Evolutionary conservation across 2,797 vertebrate genomes (phyloP).

Genomic region (Tokudaia tokunoshimensis): DNA sequence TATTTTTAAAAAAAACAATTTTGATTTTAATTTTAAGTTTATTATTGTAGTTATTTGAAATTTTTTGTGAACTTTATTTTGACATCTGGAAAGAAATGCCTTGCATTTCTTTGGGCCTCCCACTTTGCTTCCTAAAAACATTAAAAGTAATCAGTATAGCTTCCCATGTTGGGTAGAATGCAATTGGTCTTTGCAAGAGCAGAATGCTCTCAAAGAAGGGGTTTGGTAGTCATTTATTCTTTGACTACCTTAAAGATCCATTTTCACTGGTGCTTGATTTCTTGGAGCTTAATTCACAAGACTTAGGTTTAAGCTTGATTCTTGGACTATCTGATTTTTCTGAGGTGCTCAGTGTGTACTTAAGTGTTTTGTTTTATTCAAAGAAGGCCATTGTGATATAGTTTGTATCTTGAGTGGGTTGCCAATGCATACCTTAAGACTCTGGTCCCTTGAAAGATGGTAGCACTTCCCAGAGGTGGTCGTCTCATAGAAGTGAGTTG

Average conservation of each 20-base stretch:
- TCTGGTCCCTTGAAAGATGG: neutral
- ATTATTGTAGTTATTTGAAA: neutral
- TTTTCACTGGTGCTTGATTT: neutral
- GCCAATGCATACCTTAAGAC: too few species aligned
- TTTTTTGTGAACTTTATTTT: slow-evolving; percentile 22
- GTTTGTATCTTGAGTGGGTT: neutral
- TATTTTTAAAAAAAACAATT: slow-evolving; percentile 36
- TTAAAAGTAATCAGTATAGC: slow-evolving; percentile 22
- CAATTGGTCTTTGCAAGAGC: neutral
- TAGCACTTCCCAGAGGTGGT: neutral
- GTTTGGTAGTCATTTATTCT: neutral
- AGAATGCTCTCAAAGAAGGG: neutral
- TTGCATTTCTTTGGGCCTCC: neutral
- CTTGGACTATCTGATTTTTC: neutral
- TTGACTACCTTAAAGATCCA: neutral
- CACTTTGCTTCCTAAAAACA: neutral
- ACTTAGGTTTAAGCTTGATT: neutral
- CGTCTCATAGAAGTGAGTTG: neutral
- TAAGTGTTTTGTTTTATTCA: neutral
- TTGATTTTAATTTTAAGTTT: slow-evolving; percentile 37
- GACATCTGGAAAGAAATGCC: neutral
- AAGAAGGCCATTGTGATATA: neutral
- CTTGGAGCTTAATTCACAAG: neutral
- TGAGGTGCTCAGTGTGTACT: neutral
- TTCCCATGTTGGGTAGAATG: neutral